phyloP scores from a whole-genome alignment of 2,113 vertebrate genomes.

The Copsychus sechellarum region DNA sequence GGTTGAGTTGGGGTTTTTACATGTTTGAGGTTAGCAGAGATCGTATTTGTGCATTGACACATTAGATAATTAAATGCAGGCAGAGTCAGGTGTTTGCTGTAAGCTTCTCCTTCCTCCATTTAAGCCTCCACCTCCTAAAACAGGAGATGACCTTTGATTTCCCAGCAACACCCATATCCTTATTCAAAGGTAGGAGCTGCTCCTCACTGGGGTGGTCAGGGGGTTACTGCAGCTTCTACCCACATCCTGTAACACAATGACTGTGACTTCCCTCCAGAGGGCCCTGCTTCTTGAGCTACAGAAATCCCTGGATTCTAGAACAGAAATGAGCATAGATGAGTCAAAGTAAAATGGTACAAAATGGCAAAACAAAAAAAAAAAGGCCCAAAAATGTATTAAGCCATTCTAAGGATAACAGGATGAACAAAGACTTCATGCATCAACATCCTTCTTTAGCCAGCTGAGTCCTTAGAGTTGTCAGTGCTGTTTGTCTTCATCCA shows the following conservation, averaged over 20 bases:
- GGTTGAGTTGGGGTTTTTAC: not conserved
- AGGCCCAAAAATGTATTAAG: not conserved
- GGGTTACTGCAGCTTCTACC: not conserved
- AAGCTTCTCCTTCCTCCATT: slow-evolving; percentile 45
- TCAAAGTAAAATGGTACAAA: not conserved
- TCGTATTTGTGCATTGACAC: not conserved
- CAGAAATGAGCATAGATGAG: not conserved
- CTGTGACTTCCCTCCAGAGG: not conserved
- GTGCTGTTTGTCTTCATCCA: not conserved
- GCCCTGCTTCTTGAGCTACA: not conserved
- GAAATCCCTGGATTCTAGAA: not conserved
- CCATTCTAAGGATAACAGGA: not conserved
- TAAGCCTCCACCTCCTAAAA: slow-evolving; percentile 42
- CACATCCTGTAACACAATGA: not conserved
- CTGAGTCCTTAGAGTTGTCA: not conserved
- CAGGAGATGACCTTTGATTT: slow-evolving; percentile 10
- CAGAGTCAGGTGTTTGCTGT: slow-evolving; percentile 28
- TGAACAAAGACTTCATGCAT: not conserved
- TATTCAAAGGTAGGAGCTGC: not conserved
- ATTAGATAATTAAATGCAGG: not conserved
- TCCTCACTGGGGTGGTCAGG: not conserved
- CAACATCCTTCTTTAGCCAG: not conserved
- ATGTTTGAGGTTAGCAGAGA: slow-evolving; percentile 1
- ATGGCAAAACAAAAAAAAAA: not conserved
- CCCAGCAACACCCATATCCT: not conserved